Percentiles rank a stretch among this genome's conserved stretches.
phyloP scores from a whole-genome alignment of 2,797 vertebrate genomes.

The Caiman crocodilus region DNA sequence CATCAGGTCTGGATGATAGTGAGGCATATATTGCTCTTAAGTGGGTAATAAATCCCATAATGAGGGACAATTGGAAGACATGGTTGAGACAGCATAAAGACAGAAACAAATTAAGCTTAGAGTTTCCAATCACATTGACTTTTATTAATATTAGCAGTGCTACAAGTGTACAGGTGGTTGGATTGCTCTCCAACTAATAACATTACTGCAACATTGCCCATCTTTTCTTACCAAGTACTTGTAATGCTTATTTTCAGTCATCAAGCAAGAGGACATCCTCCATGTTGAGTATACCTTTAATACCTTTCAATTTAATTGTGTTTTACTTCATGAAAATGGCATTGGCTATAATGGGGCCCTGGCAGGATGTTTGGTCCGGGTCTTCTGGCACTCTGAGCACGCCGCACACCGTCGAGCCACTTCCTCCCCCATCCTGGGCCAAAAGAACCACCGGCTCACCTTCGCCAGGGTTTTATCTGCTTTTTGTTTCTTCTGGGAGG shows the following conservation, averaged over 20 bases:
- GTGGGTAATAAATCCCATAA: background rate
- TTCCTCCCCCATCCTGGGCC: too few species aligned
- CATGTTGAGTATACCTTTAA: background rate
- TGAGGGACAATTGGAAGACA: background rate
- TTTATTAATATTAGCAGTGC: background rate
- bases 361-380: too few species aligned
- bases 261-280: accelerated
- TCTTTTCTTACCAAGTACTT: background rate
- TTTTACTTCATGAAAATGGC: background rate
- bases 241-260: background rate
- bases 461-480: too few species aligned
- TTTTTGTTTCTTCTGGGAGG: too few species aligned
- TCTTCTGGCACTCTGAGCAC: too few species aligned
- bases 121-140: background rate
- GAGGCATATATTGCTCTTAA: background rate
- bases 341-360: too few species aligned
- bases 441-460: too few species aligned
- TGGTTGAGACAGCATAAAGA: background rate
- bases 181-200: background rate
- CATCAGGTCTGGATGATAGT: background rate
- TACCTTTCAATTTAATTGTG: background rate
- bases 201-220: background rate
- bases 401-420: too few species aligned
- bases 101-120: background rate
- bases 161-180: background rate